phyloP scores from a whole-genome alignment of 2,888 invertebrate genomes.

The Agrilus mali region DNA sequence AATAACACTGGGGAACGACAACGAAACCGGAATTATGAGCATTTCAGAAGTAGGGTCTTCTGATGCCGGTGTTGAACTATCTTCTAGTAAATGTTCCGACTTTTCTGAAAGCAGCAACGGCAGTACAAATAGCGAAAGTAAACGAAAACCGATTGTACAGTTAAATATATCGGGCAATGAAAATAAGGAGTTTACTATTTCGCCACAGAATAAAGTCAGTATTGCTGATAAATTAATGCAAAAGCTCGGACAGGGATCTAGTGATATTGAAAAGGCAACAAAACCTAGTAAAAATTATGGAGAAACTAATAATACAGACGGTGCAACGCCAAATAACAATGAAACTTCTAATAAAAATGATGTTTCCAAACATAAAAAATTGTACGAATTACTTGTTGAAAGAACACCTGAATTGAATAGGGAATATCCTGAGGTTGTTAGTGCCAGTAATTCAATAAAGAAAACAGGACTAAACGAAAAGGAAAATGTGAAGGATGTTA shows the following conservation, averaged over 20 bases:
- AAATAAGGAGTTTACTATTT: conserved; percentile 18
- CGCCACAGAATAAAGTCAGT: conserved; percentile 24
- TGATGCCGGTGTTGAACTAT: conserved; percentile 1
- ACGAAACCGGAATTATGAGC: conserved; percentile 11
- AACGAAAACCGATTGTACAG: conserved; percentile 20
- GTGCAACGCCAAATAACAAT: background rate
- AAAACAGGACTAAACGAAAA: background rate
- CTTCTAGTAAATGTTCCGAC: background rate
- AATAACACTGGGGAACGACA: conserved; percentile 21
- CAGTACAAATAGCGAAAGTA: conserved; percentile 4
- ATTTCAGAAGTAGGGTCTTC: conserved; percentile 16
- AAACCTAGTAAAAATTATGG: too few species aligned
- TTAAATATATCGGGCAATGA: conserved; percentile 19
- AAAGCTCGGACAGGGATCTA: conserved; percentile 14
- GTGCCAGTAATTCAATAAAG: too few species aligned
- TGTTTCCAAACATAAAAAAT: too few species aligned
- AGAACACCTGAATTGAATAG: too few species aligned
- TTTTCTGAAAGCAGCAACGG: conserved; percentile 4
- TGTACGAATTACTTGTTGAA: too few species aligned
- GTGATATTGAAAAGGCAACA: too few species aligned
- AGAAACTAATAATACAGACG: too few species aligned
- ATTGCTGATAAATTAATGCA: conserved; percentile 29
- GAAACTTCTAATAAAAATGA: too few species aligned
- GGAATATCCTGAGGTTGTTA: too few species aligned
- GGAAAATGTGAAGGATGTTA: background rate